These are phyloP conservation scores for Diphyllodes magnificus DNA, from an alignment of 2,113 vertebrate genomes.

Conservation along the genomic window DNA sequence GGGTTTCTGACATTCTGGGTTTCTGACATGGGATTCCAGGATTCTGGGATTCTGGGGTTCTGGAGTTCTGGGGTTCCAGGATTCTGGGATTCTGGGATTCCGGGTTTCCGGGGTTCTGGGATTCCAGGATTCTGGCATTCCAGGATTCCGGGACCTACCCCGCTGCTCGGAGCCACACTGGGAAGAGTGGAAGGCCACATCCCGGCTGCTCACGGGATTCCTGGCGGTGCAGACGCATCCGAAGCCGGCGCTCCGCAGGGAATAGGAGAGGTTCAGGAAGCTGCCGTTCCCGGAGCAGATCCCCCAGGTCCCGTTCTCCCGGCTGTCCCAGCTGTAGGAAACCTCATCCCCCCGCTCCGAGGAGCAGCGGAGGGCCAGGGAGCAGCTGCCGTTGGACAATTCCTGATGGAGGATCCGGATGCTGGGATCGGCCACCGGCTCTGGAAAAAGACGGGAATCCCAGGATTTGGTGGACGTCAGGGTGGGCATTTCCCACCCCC, in stretches of 20 bases:
- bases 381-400: neutral
- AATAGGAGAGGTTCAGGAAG: neutral
- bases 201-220: neutral
- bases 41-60: neutral
- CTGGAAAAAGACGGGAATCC: neutral
- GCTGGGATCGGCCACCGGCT: neutral
- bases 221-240: neutral
- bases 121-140: rapidly evolving
- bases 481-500: neutral
- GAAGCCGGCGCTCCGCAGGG: neutral
- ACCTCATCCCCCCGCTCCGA: neutral
- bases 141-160: neutral
- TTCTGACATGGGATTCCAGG: too few species aligned
- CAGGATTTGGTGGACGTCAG: rapidly evolving
- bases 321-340: neutral
- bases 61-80: rapidly evolving
- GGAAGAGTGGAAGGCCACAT: rapidly evolving
- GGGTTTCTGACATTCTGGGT: too few species aligned
- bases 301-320: rapidly evolving
- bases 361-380: neutral
- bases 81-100: neutral
- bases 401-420: neutral
- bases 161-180: rapidly evolving
- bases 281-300: neutral
- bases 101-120: rapidly evolving